phyloP scores from a whole-genome alignment of 2,888 invertebrate species.

The Diachrysia chrysitis region DNA sequence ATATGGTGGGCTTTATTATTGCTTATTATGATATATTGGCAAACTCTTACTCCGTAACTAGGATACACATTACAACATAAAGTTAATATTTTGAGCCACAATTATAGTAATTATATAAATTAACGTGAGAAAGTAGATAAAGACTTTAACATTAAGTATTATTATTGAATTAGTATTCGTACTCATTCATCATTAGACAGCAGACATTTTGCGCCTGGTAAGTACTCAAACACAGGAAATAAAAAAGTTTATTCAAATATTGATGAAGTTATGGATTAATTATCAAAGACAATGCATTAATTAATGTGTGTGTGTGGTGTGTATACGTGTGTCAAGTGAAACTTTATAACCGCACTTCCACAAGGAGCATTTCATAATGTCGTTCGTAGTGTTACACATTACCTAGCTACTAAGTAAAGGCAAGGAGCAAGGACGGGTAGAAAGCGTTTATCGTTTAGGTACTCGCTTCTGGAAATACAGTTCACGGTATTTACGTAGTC shows the following conservation, averaged over 20 bases:
- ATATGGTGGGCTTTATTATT: slow-evolving; percentile 77
- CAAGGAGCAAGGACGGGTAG: slow-evolving; percentile 89
- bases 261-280: slow-evolving; percentile 59
- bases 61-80: slow-evolving; percentile 76
- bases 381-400: slow-evolving; percentile 78
- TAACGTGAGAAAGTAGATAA: slow-evolving; percentile 54
- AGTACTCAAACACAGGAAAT: slow-evolving; percentile 55
- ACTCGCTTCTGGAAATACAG: slow-evolving; percentile 85
- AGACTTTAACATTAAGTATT: slow-evolving; percentile 40
- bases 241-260: slow-evolving; percentile 58
- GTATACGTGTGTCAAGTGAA: slow-evolving; percentile 64
- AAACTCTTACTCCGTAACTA: slow-evolving; percentile 75
- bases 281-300: slow-evolving; percentile 65
- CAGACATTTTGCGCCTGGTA: slow-evolving; percentile 30
- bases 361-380: slow-evolving; percentile 73
- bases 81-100: slow-evolving; percentile 76
- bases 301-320: slow-evolving; percentile 33
- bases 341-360: slow-evolving; percentile 78
- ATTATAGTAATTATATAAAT: slow-evolving; percentile 68
- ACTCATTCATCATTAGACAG: slow-evolving; percentile 26
- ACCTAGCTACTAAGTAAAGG: slow-evolving; percentile 87
- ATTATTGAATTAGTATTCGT: slow-evolving; percentile 28
- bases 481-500: slow-evolving; percentile 85
- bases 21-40: slow-evolving; percentile 84
- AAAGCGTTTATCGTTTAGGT: slow-evolving; percentile 84